Percentiles rank a stretch among this genome's conserved stretches.
These are phyloP conservation scores for Bufo gargarizans DNA, from an alignment of 2,113 vertebrate genomes.

Conservation along the genomic window DNA sequence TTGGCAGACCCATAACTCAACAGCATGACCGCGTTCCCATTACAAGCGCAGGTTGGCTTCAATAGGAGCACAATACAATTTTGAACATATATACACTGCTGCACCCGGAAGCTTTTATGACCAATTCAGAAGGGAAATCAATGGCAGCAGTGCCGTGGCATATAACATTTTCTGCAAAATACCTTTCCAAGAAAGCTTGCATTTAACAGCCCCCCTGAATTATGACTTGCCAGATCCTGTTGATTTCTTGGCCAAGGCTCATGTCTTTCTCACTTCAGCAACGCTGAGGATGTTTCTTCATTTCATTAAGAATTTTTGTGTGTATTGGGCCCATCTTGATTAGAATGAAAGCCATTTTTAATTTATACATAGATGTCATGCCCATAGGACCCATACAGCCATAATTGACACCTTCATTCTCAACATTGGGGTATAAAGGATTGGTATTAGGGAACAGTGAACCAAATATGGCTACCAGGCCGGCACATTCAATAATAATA, in stretches of 20 bases:
- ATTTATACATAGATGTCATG: neutral
- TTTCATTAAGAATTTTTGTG: neutral
- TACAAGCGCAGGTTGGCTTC: constrained; percentile 40
- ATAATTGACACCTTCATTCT: neutral
- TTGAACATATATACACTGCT: constrained; percentile 22
- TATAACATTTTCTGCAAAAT: constrained; percentile 23
- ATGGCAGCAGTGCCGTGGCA: constrained; percentile 16
- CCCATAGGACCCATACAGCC: neutral
- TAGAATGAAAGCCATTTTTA: neutral
- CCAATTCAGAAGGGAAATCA: constrained; percentile 54
- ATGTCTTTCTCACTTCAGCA: neutral
- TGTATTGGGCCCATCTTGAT: no score
- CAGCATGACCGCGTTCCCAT: constrained; percentile 47
- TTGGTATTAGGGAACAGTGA: no score
- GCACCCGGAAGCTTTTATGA: constrained; percentile 44
- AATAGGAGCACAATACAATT: constrained; percentile 41
- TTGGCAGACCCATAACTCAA: constrained; percentile 49
- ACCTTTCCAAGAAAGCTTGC: neutral
- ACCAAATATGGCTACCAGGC: no score
- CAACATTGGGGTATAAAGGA: neutral
- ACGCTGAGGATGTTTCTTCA: neutral
- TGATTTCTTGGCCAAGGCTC: neutral
- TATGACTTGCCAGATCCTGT: neutral
- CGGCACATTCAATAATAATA: no score
- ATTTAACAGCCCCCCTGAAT: constrained; percentile 18